Conservation (phyloP, 2,113 vertebrate genomes). For the Scopus umbretta region DNA sequence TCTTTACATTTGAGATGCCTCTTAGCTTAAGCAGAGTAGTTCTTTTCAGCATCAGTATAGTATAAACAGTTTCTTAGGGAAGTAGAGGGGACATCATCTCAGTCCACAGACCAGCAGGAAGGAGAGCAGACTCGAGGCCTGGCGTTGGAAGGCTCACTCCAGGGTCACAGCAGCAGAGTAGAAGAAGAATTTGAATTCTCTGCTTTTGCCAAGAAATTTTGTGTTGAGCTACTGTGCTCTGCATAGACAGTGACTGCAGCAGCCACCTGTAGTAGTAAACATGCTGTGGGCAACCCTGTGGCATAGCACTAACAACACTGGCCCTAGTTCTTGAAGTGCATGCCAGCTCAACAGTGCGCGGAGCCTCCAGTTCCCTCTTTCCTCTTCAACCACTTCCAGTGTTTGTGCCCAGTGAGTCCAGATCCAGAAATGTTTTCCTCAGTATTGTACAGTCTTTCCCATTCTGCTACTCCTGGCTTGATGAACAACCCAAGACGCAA, state of each 20-base stretch:
- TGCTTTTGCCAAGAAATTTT: background rate
- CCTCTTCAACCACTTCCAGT: background rate
- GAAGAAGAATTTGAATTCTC: background rate
- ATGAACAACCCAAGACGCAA: background rate
- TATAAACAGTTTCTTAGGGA: background rate
- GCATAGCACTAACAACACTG: background rate
- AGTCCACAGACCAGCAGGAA: background rate
- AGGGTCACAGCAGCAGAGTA: background rate
- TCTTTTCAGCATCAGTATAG: background rate
- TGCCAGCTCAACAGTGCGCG: background rate
- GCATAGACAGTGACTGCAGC: background rate
- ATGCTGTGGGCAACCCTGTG: background rate
- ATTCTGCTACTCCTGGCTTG: background rate
- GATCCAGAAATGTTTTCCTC: background rate
- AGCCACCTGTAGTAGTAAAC: background rate
- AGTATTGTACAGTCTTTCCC: background rate
- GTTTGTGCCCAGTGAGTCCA: background rate
- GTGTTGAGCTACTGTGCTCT: background rate
- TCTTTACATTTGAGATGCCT: background rate
- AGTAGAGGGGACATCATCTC: background rate
- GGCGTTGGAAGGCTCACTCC: background rate
- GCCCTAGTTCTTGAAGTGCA: background rate
- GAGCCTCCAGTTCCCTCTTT: background rate
- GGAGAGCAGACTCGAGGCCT: background rate
- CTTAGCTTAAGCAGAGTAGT: background rate